Evolutionary conservation across 2,797 vertebrate genomes (phyloP).

Genomic region (Gallinago stenura): DNA sequence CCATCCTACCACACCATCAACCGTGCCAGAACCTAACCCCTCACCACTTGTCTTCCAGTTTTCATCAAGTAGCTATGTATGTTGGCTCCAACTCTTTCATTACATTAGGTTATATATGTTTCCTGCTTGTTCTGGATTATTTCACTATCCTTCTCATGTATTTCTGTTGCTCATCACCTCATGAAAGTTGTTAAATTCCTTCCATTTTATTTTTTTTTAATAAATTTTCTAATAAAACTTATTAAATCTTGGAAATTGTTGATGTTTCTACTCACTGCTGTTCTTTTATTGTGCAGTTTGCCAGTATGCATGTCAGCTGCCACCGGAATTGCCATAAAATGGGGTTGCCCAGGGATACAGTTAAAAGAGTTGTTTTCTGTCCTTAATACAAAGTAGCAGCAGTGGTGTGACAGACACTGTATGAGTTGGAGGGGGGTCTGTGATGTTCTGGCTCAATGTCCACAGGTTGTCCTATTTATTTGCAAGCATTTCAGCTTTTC

Average conservation of each 20-base stretch:
- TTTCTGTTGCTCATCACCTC: neutral
- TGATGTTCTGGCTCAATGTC: neutral
- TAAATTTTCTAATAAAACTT: neutral
- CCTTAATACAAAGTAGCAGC: neutral
- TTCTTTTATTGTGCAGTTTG: neutral
- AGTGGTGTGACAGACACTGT: neutral
- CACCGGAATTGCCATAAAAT: neutral
- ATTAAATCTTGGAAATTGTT: neutral
- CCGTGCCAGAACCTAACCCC: neutral
- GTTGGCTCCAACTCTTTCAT: neutral
- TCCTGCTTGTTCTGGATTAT: neutral
- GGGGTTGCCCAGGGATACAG: neutral
- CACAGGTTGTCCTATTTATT: neutral
- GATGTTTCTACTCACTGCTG: neutral
- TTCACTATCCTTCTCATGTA: neutral
- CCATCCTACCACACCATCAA: neutral
- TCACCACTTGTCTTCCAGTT: neutral
- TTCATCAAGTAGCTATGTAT: neutral
- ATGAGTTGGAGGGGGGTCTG: neutral
- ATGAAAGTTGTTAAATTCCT: neutral
- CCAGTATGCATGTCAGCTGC: neutral
- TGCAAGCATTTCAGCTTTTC: neutral
- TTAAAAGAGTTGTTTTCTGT: neutral
- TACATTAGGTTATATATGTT: neutral
- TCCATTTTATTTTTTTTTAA: neutral